A percentile compares a stretch with the other conserved stretches of the same genome.
These are phyloP conservation scores for Loripinus fragilis DNA, from an alignment of 2,888 invertebrate species.

Conservation along the genomic window DNA sequence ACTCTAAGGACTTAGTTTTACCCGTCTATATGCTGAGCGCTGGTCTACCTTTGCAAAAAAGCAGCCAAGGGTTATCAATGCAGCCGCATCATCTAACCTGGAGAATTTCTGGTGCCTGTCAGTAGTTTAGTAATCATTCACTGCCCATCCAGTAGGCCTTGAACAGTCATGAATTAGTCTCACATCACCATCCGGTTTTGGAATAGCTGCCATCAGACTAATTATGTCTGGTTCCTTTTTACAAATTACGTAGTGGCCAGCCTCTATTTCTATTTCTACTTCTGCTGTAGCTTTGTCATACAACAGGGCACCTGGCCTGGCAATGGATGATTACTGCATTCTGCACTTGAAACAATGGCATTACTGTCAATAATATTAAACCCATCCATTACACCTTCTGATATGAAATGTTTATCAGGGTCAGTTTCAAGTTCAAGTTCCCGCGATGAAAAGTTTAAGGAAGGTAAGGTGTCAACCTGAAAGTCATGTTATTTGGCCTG, in stretches of 20 bases:
- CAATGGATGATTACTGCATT: no score
- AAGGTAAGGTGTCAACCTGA: no score
- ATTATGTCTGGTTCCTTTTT: background rate
- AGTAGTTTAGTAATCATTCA: conserved; percentile 22
- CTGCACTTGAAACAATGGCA: no score
- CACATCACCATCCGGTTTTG: conserved; percentile 30
- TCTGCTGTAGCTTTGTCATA: background rate
- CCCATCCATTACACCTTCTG: no score
- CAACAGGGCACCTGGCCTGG: background rate
- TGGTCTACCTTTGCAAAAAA: background rate
- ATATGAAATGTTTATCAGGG: no score
- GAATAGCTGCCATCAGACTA: conserved; percentile 23
- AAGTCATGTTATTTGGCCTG: no score
- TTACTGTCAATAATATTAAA: no score
- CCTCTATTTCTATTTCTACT: conserved; percentile 8
- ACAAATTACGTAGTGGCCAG: conserved; percentile 18
- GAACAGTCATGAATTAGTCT: conserved; percentile 30
- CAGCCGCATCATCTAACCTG: conserved; percentile 26
- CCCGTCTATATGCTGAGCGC: background rate
- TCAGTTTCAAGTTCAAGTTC: no score
- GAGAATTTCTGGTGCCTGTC: conserved; percentile 25
- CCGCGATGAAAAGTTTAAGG: no score
- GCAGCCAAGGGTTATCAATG: conserved; percentile 9
- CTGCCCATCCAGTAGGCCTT: conserved; percentile 17
- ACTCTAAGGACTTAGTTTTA: conserved; percentile 10